Percentiles rank a stretch among this genome's conserved stretches.
Evolutionary conservation across 2,888 invertebrate species (phyloP).

Genomic region (Cephus sareptanus): DNA sequence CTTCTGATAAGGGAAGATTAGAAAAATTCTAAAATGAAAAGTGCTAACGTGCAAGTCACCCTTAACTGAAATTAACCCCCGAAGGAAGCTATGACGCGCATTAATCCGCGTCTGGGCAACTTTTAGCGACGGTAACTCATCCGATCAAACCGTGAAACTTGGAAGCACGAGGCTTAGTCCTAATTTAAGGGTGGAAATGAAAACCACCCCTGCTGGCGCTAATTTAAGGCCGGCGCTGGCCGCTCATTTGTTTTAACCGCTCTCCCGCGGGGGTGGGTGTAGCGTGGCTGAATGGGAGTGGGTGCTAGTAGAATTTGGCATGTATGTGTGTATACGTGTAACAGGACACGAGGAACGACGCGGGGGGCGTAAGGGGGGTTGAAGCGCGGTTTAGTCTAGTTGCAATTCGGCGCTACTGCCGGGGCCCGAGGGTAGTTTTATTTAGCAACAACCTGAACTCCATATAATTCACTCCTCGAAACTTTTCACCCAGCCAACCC

Average conservation of each 20-base stretch:
- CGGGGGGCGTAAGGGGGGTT: conserved; percentile 12
- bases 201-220: conserved; percentile 62
- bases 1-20: background rate
- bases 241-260: conserved; percentile 66
- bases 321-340: conserved; percentile 11
- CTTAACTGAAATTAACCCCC: background rate
- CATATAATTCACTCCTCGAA: background rate
- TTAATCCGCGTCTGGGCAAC: conserved; percentile 51
- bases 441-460: conserved; percentile 1
- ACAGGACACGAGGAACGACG: conserved; percentile 18
- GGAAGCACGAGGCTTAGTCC: conserved; percentile 58
- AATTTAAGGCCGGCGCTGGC: conserved; percentile 63
- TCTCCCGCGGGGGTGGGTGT: conserved; percentile 48
- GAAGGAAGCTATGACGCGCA: conserved; percentile 25
- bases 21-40: background rate
- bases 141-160: conserved; percentile 62
- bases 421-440: conserved; percentile 22
- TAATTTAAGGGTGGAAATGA: conserved; percentile 66
- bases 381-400: conserved; percentile 50
- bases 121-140: conserved; percentile 58
- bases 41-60: background rate
- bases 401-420: conserved; percentile 42
- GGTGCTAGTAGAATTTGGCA: conserved; percentile 18
- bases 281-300: conserved; percentile 18
- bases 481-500: background rate